phyloP scores from a whole-genome alignment of 2,113 vertebrate genomes.

The Phocoena phocoena region DNA sequence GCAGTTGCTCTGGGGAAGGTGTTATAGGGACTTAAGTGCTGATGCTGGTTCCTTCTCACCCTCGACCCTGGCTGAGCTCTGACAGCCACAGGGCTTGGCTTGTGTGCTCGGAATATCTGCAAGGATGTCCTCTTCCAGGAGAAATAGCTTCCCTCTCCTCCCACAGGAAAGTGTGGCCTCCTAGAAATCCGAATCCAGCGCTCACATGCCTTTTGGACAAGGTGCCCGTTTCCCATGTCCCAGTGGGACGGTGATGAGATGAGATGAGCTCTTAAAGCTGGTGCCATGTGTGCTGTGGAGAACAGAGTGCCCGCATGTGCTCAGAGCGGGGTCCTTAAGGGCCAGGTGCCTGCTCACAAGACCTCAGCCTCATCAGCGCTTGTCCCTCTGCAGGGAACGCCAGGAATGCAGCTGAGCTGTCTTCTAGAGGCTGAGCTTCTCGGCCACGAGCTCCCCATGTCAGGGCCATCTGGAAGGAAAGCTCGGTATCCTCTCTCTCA shows the following conservation, averaged over 20 bases:
- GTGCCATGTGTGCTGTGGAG: fast-evolving
- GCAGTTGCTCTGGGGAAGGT: neutral
- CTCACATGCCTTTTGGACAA: neutral
- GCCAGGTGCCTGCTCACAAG: neutral
- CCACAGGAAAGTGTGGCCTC: neutral
- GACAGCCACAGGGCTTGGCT: neutral
- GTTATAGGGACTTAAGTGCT: neutral
- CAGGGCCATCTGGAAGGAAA: neutral
- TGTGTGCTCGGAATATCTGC: neutral
- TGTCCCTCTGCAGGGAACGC: neutral
- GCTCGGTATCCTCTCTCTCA: fast-evolving
- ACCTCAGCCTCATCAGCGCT: neutral
- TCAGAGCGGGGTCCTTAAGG: neutral
- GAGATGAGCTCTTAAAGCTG: neutral
- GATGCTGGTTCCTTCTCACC: neutral
- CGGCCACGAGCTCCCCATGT: neutral
- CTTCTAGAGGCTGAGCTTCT: neutral
- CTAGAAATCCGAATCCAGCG: neutral
- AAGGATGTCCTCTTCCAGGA: neutral
- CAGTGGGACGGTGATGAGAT: neutral
- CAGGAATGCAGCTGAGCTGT: no score
- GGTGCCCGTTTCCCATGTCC: no score
- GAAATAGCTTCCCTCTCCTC: neutral
- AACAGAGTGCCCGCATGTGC: neutral
- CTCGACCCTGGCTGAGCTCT: neutral